Conservation (phyloP, 1,140 invertebrate species). For the Musca domestica region DNA sequence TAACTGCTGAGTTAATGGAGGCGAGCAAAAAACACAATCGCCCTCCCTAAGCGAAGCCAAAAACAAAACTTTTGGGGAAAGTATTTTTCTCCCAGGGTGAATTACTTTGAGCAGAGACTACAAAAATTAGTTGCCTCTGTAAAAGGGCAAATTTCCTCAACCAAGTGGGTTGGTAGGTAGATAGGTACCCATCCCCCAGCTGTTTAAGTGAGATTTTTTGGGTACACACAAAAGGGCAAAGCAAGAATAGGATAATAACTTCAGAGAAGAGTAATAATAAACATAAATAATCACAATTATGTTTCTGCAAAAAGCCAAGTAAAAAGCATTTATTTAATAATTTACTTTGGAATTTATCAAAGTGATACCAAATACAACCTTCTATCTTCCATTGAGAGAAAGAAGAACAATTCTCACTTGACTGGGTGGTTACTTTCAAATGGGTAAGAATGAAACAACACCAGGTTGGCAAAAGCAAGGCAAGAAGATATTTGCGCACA, state of each 20-base stretch:
- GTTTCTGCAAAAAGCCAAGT: constrained; percentile 4
- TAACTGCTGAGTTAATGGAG: not conserved
- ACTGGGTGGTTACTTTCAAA: no score
- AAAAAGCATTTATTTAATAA: constrained; percentile 24
- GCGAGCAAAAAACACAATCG: not conserved
- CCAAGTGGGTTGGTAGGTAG: no score
- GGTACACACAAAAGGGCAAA: no score
- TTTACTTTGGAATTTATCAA: constrained; percentile 17
- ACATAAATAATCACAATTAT: constrained; percentile 10
- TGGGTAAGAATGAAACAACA: no score
- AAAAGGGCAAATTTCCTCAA: no score
- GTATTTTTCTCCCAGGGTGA: no score
- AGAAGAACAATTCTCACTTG: not conserved
- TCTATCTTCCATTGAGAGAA: not conserved
- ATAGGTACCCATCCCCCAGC: no score
- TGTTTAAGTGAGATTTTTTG: no score
- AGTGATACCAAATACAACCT: not conserved
- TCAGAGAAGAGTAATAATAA: not conserved
- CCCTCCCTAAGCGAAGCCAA: not conserved
- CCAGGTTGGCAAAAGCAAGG: not conserved
- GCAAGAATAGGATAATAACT: not conserved
- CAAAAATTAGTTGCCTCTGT: no score
- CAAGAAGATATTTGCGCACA: not conserved
- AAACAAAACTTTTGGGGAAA: not conserved
- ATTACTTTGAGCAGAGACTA: no score